Evolutionary conservation across 2,888 invertebrate genomes (phyloP).

Genomic region (Netelia virgata): DNA sequence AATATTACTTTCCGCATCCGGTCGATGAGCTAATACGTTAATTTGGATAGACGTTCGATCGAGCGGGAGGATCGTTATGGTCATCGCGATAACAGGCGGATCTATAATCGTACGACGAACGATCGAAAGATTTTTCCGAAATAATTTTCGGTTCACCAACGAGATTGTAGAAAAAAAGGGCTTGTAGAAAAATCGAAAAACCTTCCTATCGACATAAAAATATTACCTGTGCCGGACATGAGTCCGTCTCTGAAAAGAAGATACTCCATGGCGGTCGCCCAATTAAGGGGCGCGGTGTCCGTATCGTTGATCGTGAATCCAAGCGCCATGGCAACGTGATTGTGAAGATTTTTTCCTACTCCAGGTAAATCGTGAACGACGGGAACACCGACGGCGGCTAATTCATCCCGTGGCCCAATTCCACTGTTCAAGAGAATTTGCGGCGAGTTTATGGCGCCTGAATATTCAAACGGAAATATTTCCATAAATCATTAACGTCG

Average conservation of each 20-base stretch:
- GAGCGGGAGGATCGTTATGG: background rate
- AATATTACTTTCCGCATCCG: slow-evolving; percentile 17
- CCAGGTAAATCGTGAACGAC: slow-evolving; percentile 91
- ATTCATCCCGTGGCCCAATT: slow-evolving; percentile 91
- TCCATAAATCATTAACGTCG: background rate
- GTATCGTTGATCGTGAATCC: slow-evolving; percentile 94
- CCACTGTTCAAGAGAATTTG: slow-evolving; percentile 97
- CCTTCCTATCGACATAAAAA: too few relatives aligned
- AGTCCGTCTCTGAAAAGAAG: slow-evolving; percentile 94
- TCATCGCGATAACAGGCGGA: too few relatives aligned
- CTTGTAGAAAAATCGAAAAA: too few relatives aligned
- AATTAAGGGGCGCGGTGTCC: slow-evolving; percentile 94
- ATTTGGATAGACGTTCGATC: slow-evolving; percentile 6
- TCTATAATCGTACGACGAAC: too few relatives aligned
- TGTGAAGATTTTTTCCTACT: slow-evolving; percentile 94
- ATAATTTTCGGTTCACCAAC: background rate
- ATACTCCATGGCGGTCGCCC: slow-evolving; percentile 97
- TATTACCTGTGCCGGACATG: slow-evolving; percentile 93
- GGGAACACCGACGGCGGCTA: slow-evolving; percentile 88
- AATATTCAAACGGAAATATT: slow-evolving; percentile 25
- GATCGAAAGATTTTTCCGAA: too few relatives aligned
- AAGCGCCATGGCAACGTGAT: slow-evolving; percentile 93
- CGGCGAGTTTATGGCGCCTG: slow-evolving; percentile 96
- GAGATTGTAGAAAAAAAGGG: too few relatives aligned
- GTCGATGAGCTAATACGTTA: slow-evolving; percentile 17